Base-by-base conservation (phyloP, 2,113 vertebrate species). In the Lethenteron reissneri region DNA sequence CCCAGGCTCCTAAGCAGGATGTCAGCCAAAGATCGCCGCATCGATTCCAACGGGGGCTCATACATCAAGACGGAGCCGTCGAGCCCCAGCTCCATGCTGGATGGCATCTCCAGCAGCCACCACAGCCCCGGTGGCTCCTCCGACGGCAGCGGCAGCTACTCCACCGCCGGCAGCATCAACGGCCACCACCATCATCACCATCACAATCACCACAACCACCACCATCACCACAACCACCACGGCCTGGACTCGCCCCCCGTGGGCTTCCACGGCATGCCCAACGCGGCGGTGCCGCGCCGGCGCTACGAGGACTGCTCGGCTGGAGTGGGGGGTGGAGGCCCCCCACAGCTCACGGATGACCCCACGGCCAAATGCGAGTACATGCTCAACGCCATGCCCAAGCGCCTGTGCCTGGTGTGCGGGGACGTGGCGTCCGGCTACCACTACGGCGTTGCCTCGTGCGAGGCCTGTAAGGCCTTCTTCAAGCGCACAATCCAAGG, bases 21-120 rank as follows among this genome's bases (percentile, higher is more conserved):
- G 94, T 97, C 92, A 86, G 95, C 85, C 88, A 99, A 99, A 86
- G 94, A 99, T 84, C 94, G 90, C 80, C 94, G 97, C 88, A 90
- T 97, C 86, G 94, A 99, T 84, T 96, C 94, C 74, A 99, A 85
- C 86, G 97, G 94, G 84, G 90, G 89, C 80, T 92, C 94, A 72
- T 99, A 95, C 80, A 99, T 99, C 86, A 99, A 99, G 89, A 99
- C 94, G 80, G 94, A 99, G 83, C 94, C 94, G 74, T 99, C 94
- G 70, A 99, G 94, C 86, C 94, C 94, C 72, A 92, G 92, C 79
- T 99, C 94, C 77, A 84, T 99, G 85, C 90, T 92, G 79, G 94
- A 99, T 86, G 97, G 94, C 81, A 87, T 99, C 85, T 68, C 64
- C n/a, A 68, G 64, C 25, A 97, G 96, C 84, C 94, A 99, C 80